Percentiles rank a stretch among this genome's conserved stretches.
Conservation (phyloP, 2,888 invertebrate species). For the Chymomyza amoena region DNA sequence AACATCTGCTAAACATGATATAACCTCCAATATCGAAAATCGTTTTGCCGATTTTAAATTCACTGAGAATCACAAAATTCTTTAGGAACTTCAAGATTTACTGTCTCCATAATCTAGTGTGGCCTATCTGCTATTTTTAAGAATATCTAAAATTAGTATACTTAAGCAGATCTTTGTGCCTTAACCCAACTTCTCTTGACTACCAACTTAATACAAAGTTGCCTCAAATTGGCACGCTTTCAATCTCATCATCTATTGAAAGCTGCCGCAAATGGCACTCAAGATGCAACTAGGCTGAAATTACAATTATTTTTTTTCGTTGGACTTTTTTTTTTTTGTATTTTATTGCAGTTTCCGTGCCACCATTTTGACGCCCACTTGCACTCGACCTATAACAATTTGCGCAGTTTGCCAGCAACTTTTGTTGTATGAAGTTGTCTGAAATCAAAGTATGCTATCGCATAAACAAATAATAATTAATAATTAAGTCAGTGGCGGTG, state of each 20-base stretch:
- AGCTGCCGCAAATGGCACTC: not conserved
- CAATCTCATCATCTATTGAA: not conserved
- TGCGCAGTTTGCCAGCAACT: not conserved
- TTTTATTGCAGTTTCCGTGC: not conserved
- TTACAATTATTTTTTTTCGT: not conserved
- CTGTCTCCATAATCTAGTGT: too few relatives aligned
- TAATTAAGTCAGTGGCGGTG: conserved; percentile 31
- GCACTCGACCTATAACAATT: not conserved
- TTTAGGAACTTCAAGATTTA: too few relatives aligned
- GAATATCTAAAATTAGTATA: too few relatives aligned
- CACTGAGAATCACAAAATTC: too few relatives aligned
- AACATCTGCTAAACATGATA: too few relatives aligned
- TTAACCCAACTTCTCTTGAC: not conserved
- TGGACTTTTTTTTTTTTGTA: too few relatives aligned
- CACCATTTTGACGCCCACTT: not conserved
- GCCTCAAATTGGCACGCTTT: not conserved
- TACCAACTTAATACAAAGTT: not conserved
- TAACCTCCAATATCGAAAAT: too few relatives aligned
- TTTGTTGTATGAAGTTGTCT: not conserved
- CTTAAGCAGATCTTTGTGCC: too few relatives aligned
- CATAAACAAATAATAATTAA: conserved; percentile 31
- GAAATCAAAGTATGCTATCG: not conserved
- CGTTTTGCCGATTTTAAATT: too few relatives aligned
- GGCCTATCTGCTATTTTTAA: too few relatives aligned
- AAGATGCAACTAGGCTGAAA: not conserved